Evolutionary conservation across 2,113 vertebrate species (phyloP).

Genomic region (Leuciscus idus): DNA sequence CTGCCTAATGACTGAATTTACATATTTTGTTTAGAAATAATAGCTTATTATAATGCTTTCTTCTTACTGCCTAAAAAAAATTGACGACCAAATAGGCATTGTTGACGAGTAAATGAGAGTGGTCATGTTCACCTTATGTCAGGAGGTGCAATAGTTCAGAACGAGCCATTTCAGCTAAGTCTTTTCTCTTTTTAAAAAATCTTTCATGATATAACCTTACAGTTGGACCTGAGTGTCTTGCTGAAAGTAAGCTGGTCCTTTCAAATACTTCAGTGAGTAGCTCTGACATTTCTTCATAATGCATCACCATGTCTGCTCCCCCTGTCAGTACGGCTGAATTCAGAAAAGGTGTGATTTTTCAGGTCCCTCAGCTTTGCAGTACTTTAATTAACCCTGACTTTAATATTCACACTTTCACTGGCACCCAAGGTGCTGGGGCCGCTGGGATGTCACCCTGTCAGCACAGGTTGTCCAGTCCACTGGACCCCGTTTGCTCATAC

Average conservation of each 20-base stretch:
- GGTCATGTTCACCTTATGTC: not conserved
- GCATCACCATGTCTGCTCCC: not conserved
- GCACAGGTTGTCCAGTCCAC: not conserved
- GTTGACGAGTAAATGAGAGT: not conserved
- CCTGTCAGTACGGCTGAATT: not conserved
- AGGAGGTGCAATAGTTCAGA: not conserved
- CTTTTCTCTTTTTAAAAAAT: not conserved
- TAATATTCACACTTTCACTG: conserved; percentile 23
- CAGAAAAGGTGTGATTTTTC: conserved; percentile 22
- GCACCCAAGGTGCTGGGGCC: not conserved
- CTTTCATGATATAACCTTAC: not conserved
- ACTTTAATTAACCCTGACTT: conserved; percentile 49
- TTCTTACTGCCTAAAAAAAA: not conserved
- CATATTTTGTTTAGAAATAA: not conserved
- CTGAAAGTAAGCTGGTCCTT: not conserved
- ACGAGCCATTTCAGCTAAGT: not conserved
- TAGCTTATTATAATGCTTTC: not conserved
- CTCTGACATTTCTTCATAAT: conserved; percentile 18
- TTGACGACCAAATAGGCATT: not conserved
- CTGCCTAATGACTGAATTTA: not conserved
- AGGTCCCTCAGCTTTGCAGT: conserved; percentile 15
- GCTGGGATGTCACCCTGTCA: conserved; percentile 38
- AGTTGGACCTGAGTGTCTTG: not conserved
- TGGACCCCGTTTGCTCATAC: not conserved
- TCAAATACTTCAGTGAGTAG: not conserved